Percentiles rank a stretch among this genome's conserved stretches.
These are phyloP conservation scores for Oriolus oriolus DNA, from an alignment of 2,113 vertebrate species.

Conservation along the genomic window DNA sequence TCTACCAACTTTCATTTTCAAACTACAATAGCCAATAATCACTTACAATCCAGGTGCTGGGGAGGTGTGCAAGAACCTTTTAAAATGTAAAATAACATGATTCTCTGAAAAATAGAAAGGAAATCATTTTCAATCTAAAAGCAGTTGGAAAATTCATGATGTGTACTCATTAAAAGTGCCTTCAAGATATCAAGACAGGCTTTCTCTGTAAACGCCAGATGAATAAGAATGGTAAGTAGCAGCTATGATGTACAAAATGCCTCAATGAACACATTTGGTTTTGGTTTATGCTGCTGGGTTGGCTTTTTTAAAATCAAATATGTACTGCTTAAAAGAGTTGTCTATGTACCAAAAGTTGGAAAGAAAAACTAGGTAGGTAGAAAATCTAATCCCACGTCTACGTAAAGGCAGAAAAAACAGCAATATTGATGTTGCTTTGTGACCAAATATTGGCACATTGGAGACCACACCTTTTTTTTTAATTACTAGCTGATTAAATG, in stretches of 20 bases:
- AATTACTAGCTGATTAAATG: not conserved
- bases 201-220: constrained; percentile 4
- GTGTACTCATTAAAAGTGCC: constrained; percentile 51
- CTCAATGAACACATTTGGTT: not conserved
- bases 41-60: constrained; percentile 1
- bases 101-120: constrained; percentile 41
- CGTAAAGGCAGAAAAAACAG: not conserved
- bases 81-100: constrained; percentile 54
- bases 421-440: not conserved
- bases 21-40: constrained; percentile 43
- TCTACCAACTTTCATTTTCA: constrained; percentile 8
- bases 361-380: not conserved
- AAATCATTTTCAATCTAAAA: constrained; percentile 34
- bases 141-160: constrained; percentile 43
- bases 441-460: not conserved
- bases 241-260: constrained; percentile 8
- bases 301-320: not conserved
- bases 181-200: constrained; percentile 34
- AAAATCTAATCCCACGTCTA: not conserved
- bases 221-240: constrained; percentile 26
- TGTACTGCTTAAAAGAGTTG: not conserved
- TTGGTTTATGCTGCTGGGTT: not conserved
- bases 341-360: not conserved
- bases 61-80: constrained; percentile 41
- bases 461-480: not conserved